Conservation (phyloP, 2,113 vertebrate species). For the Azemiops feae region DNA sequence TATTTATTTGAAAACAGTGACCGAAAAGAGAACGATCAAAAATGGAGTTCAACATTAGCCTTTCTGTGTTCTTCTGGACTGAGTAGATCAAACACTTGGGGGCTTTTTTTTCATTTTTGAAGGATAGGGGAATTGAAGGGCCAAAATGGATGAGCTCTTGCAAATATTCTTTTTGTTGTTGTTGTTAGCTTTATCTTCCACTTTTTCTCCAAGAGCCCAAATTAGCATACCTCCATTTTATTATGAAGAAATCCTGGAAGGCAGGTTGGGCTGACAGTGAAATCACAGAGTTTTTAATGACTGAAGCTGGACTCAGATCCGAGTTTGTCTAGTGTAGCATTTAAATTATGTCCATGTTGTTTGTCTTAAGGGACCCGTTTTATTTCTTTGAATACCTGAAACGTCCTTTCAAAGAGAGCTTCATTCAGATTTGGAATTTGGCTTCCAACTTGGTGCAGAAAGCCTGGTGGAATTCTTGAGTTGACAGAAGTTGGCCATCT, state of each 20-base stretch:
- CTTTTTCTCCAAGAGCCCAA: neutral
- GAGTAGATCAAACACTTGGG: neutral
- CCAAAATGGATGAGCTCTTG: neutral
- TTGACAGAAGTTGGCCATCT: neutral
- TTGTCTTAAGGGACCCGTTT: neutral
- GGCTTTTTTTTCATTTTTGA: neutral
- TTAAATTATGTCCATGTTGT: neutral
- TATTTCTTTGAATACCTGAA: neutral
- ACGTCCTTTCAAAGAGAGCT: neutral
- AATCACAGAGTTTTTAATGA: neutral
- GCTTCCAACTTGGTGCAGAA: neutral
- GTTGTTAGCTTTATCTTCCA: neutral
- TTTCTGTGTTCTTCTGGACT: neutral
- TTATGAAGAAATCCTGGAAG: neutral
- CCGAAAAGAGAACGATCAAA: neutral
- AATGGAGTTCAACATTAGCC: neutral
- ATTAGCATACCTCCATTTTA: neutral
- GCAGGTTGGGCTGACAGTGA: neutral
- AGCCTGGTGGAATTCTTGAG: neutral
- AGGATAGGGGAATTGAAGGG: neutral
- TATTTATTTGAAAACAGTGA: neutral
- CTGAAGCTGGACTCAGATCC: neutral
- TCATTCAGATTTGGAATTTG: neutral
- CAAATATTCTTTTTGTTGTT: neutral
- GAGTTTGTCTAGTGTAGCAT: neutral